phyloP scores from a whole-genome alignment of 2,797 vertebrate species.

The Danio kyathit region DNA sequence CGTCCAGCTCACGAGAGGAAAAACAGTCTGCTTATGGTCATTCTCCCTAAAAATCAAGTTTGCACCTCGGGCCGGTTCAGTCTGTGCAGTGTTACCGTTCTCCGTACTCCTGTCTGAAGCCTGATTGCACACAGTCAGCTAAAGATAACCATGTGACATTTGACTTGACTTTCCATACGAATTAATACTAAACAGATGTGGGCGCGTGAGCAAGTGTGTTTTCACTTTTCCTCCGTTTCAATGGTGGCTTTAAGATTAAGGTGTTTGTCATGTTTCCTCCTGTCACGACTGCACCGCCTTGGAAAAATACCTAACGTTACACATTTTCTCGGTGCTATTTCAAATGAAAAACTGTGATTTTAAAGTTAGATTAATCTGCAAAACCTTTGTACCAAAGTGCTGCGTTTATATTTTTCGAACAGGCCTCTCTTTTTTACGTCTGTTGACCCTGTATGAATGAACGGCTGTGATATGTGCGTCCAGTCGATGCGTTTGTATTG shows the following conservation, averaged over 20 bases:
- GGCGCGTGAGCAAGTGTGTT: constrained; percentile 50
- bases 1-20: constrained; percentile 69
- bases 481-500: constrained; percentile 52
- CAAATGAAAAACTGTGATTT: background rate
- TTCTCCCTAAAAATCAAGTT: constrained; percentile 64
- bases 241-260: constrained; percentile 57
- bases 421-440: background rate
- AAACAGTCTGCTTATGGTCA: constrained; percentile 78
- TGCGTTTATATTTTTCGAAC: background rate
- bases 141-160: constrained; percentile 84
- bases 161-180: constrained; percentile 73
- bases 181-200: constrained; percentile 81
- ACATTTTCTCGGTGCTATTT: constrained; percentile 23
- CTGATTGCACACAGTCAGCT: constrained; percentile 81
- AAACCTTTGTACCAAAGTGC: background rate
- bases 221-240: constrained; percentile 50
- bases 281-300: constrained; percentile 26
- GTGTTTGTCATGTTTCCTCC: constrained; percentile 41
- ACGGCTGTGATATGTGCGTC: constrained; percentile 26
- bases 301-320: no score
- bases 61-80: constrained; percentile 54
- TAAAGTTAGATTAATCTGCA: constrained; percentile 11
- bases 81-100: constrained; percentile 74
- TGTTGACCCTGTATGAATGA: constrained; percentile 21
- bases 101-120: constrained; percentile 69